phyloP scores from a whole-genome alignment of 1,140 invertebrate genomes.

The Conopomorpha cramerella region DNA sequence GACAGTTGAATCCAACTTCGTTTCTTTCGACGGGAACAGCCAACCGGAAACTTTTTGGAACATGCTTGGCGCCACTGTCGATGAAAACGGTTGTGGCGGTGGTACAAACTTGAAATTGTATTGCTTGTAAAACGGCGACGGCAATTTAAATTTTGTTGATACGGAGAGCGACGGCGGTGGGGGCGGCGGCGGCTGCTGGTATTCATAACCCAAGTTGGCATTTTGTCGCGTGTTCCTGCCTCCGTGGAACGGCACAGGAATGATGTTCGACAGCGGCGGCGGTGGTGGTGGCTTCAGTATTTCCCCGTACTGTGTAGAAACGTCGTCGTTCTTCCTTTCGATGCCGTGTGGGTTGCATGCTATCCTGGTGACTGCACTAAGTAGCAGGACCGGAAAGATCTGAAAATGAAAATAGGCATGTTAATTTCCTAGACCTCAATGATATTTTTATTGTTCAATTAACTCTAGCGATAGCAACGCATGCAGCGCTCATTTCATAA shows the following conservation, averaged over 20 bases:
- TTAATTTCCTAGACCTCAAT: neutral
- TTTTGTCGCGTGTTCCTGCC: conserved; percentile 25
- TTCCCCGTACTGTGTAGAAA: conserved; percentile 23
- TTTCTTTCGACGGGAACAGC: conserved; percentile 46
- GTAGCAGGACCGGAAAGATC: conserved; percentile 27
- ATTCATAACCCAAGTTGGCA: conserved; percentile 21
- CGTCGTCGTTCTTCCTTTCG: conserved; percentile 16
- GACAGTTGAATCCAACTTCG: conserved; percentile 14
- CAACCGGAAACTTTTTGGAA: conserved; percentile 55
- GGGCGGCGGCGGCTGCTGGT: conserved; percentile 19
- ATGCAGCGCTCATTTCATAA: too few species aligned
- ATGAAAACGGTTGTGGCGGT: conserved; percentile 39
- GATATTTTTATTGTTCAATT: conserved; percentile 5
- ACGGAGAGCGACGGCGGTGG: conserved; percentile 12
- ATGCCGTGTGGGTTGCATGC: conserved; percentile 20
- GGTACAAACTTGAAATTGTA: conserved; percentile 53
- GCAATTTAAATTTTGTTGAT: conserved; percentile 36
- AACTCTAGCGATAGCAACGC: too few species aligned
- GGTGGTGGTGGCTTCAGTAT: conserved; percentile 37
- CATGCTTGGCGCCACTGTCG: conserved; percentile 37
- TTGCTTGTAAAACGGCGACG: conserved; percentile 46
- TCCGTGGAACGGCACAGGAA: conserved; percentile 35
- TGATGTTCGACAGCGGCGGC: conserved; percentile 21
- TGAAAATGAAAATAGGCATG: conserved; percentile 20
- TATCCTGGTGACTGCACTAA: conserved; percentile 19